Percentiles rank a stretch among this genome's conserved stretches.
These are phyloP conservation scores for Poeciliopsis turrubarensis DNA, from an alignment of 2,113 vertebrate species.

Conservation along the genomic window DNA sequence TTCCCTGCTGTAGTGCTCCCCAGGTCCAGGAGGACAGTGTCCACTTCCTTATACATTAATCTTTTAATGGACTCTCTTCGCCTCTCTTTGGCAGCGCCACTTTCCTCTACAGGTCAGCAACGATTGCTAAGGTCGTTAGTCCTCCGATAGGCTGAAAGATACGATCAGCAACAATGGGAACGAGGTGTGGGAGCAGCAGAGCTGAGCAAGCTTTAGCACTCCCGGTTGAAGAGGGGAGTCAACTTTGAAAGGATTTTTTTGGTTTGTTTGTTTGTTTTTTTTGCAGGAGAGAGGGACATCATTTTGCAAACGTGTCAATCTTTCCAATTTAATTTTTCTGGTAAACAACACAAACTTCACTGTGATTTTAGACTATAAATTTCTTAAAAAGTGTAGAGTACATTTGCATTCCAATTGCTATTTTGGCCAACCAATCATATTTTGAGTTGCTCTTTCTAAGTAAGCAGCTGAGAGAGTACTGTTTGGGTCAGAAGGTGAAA, in stretches of 20 bases:
- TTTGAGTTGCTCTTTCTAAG: no score
- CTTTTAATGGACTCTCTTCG: conserved; percentile 82
- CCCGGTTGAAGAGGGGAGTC: conserved; percentile 52
- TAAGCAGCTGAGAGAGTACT: not conserved
- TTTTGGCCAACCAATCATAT: no score
- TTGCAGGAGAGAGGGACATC: conserved; percentile 10
- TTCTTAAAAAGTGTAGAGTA: not conserved
- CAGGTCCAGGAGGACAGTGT: conserved; percentile 78
- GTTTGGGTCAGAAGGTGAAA: not conserved
- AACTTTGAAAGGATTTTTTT: conserved; percentile 22
- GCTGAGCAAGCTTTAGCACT: conserved; percentile 55
- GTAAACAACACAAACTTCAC: no score
- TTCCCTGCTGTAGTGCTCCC: conserved; percentile 64
- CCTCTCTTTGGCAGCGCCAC: conserved; percentile 73
- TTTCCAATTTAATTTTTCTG: not conserved
- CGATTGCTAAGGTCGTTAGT: conserved; percentile 79
- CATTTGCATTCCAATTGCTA: no score
- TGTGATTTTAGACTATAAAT: not conserved
- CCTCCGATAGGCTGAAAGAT: conserved; percentile 75
- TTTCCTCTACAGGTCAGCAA: conserved; percentile 73
- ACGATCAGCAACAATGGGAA: conserved; percentile 76
- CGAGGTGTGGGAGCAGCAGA: conserved; percentile 61
- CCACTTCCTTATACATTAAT: conserved; percentile 81
- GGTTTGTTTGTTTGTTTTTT: conserved; percentile 9
- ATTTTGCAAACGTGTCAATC: not conserved